A percentile compares a stretch with the other conserved stretches of the same genome.
phyloP scores from a whole-genome alignment of 2,797 vertebrate genomes.

The Coregonus ussuriensis region DNA sequence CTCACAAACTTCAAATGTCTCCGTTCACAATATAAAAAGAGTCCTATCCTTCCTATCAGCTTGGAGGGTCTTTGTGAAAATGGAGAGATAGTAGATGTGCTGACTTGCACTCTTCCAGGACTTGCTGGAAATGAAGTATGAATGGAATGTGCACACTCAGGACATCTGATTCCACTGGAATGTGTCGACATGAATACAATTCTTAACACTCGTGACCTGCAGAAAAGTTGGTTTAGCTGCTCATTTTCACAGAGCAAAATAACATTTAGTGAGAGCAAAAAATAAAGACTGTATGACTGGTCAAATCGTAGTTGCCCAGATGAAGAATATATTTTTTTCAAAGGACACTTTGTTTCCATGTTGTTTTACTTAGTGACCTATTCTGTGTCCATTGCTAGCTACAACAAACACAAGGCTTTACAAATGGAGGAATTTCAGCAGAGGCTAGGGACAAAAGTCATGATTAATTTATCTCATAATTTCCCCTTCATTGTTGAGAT shows the following conservation, averaged over 20 bases:
- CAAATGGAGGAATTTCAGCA: neutral
- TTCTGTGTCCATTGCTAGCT: neutral
- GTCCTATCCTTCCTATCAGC: constrained; percentile 32
- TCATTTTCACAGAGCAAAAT: constrained; percentile 36
- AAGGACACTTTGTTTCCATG: neutral
- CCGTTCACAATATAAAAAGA: neutral
- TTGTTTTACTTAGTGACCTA: neutral
- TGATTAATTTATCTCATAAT: constrained; percentile 54
- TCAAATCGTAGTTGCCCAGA: neutral
- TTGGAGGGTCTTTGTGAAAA: constrained; percentile 39
- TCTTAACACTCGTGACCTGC: constrained; percentile 59
- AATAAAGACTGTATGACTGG: neutral
- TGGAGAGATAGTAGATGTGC: constrained; percentile 53
- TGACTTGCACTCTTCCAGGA: constrained; percentile 61
- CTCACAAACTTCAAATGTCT: constrained; percentile 11
- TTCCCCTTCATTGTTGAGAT: constrained; percentile 37
- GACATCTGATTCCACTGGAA: constrained; percentile 66
- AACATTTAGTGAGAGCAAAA: neutral
- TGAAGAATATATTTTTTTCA: too few relatives aligned
- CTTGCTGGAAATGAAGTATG: constrained; percentile 65
- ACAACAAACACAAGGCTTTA: neutral
- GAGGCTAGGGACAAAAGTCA: constrained; percentile 14
- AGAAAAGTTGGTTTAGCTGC: constrained; percentile 41
- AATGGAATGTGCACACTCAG: constrained; percentile 76
- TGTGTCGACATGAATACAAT: constrained; percentile 63